phyloP scores from a whole-genome alignment of 2,113 vertebrate genomes.

The Microcebus tavaratra region DNA sequence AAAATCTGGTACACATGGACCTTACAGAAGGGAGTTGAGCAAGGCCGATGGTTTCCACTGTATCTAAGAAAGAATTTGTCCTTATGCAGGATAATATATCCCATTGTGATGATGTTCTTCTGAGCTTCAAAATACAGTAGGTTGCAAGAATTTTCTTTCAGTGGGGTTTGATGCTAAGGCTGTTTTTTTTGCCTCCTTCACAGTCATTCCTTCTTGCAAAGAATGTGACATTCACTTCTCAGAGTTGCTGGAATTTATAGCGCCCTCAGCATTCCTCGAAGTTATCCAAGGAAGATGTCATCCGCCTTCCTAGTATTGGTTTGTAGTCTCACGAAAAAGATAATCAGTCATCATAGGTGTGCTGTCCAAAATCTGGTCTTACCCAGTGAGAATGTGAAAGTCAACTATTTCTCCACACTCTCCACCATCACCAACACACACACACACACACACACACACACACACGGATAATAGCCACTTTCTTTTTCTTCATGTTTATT shows the following conservation, averaged over 20 bases:
- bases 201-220: neutral
- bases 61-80: conserved; percentile 41
- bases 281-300: neutral
- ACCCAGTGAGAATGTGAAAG: neutral
- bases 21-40: neutral
- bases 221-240: neutral
- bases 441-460: neutral
- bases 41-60: conserved; percentile 45
- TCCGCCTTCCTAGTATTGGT: neutral
- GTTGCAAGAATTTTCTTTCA: conserved; percentile 26
- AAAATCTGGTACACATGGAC: conserved; percentile 49
- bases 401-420: neutral
- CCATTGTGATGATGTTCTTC: conserved; percentile 8
- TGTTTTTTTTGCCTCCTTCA: neutral
- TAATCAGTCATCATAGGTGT: neutral
- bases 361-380: neutral
- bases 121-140: neutral
- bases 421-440: neutral
- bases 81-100: neutral
- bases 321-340: neutral
- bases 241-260: neutral
- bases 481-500: no score
- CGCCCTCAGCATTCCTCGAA: neutral
- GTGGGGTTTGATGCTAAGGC: neutral
- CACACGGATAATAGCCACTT: neutral